Base-by-base conservation (phyloP, 2,797 vertebrate species). In the Coluber constrictor region DNA sequence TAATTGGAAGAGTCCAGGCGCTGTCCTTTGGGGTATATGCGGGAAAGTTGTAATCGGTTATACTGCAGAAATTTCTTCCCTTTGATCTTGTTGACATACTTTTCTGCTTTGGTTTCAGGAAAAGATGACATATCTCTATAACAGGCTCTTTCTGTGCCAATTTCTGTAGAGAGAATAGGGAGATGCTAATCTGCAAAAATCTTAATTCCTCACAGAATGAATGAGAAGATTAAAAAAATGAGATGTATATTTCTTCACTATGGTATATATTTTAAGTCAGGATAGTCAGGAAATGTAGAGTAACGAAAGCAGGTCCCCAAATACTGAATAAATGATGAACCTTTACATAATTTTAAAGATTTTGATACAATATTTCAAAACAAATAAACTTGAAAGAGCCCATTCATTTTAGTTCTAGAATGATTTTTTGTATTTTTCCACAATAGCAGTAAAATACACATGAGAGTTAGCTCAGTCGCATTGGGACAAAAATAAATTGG, bases 111-210 rank as follows among this genome's bases (percentile, higher is more conserved):
- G 95, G 99, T 99, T 97, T 99, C 99, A 0, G 99, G 99, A 95
- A 99, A 99, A 74, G 99, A 99, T 0, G 99, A 99, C 99, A 99
- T 99, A 93, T 99, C 99, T 66, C 99, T 97, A 97, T 99, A 99
- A 96, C 99, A 99, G 93, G 99, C 99, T 29, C 99, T 98, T 94
- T 99, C 99, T 0, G 99, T 99, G 95, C 99, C 99, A 0, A 99
- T 99, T 97, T 99, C 99, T 99, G 96, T 29, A 86, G 37, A 5
- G 8, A 51, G 88, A 43, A 96, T 29, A 47, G 3, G 27, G 16
- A 51, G 43, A 54, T 70, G 13, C 47, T 20, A 90, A 15, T 54
- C 18, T 74, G 18, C 18, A 32, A 90, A 25, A 32, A 23, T 57
- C 63, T 79, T 55, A 74, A 6, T 20, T 55, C 20, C 9, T 37